These are phyloP conservation scores for Idaea aversata DNA, from an alignment of 2,888 invertebrate species.

Conservation along the genomic window DNA sequence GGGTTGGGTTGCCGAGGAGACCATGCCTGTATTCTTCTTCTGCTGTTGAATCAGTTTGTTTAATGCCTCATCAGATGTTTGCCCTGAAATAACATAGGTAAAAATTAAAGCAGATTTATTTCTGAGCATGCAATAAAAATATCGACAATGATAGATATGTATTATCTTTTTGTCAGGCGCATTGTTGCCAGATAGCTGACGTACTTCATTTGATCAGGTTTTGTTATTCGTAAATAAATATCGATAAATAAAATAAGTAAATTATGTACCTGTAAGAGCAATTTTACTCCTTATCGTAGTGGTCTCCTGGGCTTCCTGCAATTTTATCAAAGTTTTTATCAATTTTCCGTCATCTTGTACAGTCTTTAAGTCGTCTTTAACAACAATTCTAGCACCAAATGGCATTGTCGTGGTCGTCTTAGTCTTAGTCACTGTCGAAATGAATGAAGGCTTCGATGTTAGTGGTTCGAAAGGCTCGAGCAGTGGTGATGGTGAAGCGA, in stretches of 20 bases:
- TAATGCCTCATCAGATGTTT: slow-evolving; percentile 70
- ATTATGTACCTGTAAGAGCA: slow-evolving; percentile 59
- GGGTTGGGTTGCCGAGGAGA: slow-evolving; percentile 65
- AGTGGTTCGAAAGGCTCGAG: slow-evolving; percentile 62
- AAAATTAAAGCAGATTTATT: not conserved
- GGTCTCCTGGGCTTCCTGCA: slow-evolving; percentile 69
- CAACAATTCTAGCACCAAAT: slow-evolving; percentile 64
- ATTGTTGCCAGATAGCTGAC: not conserved
- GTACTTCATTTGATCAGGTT: too few relatives aligned
- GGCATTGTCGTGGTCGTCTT: slow-evolving; percentile 49
- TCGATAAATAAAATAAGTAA: slow-evolving; percentile 13
- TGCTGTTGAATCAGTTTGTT: slow-evolving; percentile 62
- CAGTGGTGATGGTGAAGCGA: slow-evolving; percentile 61
- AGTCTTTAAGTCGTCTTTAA: slow-evolving; percentile 62
- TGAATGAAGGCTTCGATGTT: slow-evolving; percentile 50
- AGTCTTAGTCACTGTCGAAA: slow-evolving; percentile 40
- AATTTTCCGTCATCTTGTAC: slow-evolving; percentile 68
- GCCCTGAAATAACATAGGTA: slow-evolving; percentile 47
- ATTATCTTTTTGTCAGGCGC: not conserved
- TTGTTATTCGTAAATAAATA: slow-evolving; percentile 12
- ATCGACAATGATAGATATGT: not conserved
- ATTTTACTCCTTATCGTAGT: slow-evolving; percentile 66
- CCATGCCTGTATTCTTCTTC: slow-evolving; percentile 58
- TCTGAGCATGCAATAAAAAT: not conserved
- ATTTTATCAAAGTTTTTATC: slow-evolving; percentile 73